Evolutionary conservation across 2,113 vertebrate genomes (phyloP).

Genomic region (Noturus placidus): DNA sequence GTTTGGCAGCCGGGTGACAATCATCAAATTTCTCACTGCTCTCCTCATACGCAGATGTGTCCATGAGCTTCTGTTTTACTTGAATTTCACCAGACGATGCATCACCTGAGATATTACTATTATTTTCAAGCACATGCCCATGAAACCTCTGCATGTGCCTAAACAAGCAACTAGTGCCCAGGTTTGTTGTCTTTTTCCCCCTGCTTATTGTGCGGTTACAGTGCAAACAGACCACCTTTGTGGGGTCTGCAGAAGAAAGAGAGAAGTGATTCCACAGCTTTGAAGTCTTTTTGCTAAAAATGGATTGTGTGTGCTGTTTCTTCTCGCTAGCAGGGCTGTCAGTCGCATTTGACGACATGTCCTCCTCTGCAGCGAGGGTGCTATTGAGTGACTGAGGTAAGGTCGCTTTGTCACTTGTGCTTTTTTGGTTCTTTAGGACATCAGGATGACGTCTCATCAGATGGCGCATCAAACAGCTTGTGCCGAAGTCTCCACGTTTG

Average conservation of each 20-base stretch:
- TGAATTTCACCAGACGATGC: constrained; percentile 72
- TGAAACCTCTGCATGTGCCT: constrained; percentile 95
- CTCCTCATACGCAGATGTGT: constrained; percentile 75
- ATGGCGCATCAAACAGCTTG: constrained; percentile 93
- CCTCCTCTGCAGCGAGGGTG: constrained; percentile 74
- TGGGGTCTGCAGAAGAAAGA: constrained; percentile 88
- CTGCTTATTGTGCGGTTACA: constrained; percentile 95
- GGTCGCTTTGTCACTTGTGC: constrained; percentile 66
- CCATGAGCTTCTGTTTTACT: constrained; percentile 73
- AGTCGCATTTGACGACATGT: constrained; percentile 73
- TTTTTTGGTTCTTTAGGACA: constrained; percentile 84
- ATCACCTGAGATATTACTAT: constrained; percentile 77
- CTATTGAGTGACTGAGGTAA: constrained; percentile 76
- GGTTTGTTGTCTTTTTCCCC: constrained; percentile 95
- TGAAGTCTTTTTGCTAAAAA: constrained; percentile 94
- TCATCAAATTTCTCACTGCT: constrained; percentile 82
- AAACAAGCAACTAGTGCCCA: constrained; percentile 93
- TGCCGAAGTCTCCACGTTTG: constrained; percentile 90
- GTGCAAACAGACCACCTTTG: constrained; percentile 95
- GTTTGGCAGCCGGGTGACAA: constrained; percentile 93
- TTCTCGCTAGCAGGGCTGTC: constrained; percentile 70
- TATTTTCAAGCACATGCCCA: constrained; percentile 82
- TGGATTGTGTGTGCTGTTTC: constrained; percentile 75
- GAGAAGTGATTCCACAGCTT: constrained; percentile 99
- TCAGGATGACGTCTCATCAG: constrained; percentile 87